Evolutionary conservation across 2,113 vertebrate genomes (phyloP), one percentile per base, ranked within the genome.

Genomic region (Scatophagus argus): DNA sequence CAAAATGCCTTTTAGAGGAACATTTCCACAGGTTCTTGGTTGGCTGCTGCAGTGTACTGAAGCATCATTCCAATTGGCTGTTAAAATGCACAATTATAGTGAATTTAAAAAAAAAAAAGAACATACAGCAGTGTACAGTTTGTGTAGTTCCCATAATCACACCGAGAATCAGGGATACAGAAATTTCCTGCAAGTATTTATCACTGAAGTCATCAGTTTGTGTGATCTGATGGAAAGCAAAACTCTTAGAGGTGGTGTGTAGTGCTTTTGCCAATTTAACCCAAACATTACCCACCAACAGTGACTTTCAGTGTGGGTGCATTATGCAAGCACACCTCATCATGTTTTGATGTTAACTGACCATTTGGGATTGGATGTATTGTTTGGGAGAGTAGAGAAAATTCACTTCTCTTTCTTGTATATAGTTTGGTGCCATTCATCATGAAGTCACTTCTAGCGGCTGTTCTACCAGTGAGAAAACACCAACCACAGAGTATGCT

Each of bases 291-390:
- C 17, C 51, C 21, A 31, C 64, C 49, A 52, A 36, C 69, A 44
- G 4, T 11, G 36, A 43, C 34, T 51, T 4, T 79, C 3, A 62
- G 16, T 51, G 29, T 39, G 69, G 76, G 61, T 2, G 14, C 8
- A 41, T 66, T 84, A 80, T 80, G 71, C 82, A 75, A 79, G 32
- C 60, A 51, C 55, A 4, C 49, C 29, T 61, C 19, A 0, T 55
- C 11, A 31, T 58, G 31, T 70, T 46, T 3, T 41, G 38, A 60
- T 55, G 52, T 82, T 61, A n/a, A 47, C 64, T 29, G 69, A 74
- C 0, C 58, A 8, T 17, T 21, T 34, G 17, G 23, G 55, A 44
- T 31, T 23, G 44, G 27, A 36, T 78, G 39, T 29, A 21, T 47
- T 60, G 39, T 74, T 19, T 27, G 8, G 31, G 25, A 12, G 11